A percentile compares a stretch with the other conserved stretches of the same genome.
phyloP scores from a whole-genome alignment of 2,797 vertebrate species.

The Bradypodion pumilum region DNA sequence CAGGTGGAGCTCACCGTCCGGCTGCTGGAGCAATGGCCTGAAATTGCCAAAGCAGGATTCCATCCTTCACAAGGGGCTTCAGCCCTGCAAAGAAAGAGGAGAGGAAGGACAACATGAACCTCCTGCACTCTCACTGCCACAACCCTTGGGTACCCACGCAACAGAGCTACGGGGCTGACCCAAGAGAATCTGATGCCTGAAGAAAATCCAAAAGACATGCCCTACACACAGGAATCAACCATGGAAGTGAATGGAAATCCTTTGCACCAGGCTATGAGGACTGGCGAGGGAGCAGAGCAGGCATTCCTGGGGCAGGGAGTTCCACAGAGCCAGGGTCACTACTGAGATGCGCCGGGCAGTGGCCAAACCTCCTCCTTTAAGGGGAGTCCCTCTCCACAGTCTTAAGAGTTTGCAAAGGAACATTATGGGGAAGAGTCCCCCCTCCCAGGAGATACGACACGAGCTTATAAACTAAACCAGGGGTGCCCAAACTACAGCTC shows the following conservation, averaged over 20 bases:
- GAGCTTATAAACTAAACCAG: too few relatives aligned
- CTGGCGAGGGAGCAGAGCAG: neutral
- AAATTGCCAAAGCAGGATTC: slow-evolving; percentile 86
- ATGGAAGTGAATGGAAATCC: too few relatives aligned
- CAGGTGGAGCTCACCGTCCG: slow-evolving; percentile 75
- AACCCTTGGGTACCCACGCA: neutral
- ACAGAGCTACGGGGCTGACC: neutral
- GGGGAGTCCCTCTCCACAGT: neutral
- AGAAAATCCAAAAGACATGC: neutral
- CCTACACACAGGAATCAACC: neutral
- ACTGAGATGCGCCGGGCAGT: neutral
- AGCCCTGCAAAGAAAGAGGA: slow-evolving; percentile 13
- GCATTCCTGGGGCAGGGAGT: slow-evolving; percentile 12
- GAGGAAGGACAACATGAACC: neutral
- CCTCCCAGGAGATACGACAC: neutral
- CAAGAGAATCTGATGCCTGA: neutral
- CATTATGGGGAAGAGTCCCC: neutral
- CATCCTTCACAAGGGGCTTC: slow-evolving; percentile 75
- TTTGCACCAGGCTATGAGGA: neutral
- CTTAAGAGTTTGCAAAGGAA: neutral
- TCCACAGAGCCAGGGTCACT: neutral
- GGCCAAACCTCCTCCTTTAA: too few relatives aligned
- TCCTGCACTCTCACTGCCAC: neutral
- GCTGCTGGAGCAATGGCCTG: slow-evolving; percentile 80
- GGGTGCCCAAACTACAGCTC: too few relatives aligned